Evolutionary conservation across 2,113 vertebrate species (phyloP).

Genomic region (Neolamprologus sp.): DNA sequence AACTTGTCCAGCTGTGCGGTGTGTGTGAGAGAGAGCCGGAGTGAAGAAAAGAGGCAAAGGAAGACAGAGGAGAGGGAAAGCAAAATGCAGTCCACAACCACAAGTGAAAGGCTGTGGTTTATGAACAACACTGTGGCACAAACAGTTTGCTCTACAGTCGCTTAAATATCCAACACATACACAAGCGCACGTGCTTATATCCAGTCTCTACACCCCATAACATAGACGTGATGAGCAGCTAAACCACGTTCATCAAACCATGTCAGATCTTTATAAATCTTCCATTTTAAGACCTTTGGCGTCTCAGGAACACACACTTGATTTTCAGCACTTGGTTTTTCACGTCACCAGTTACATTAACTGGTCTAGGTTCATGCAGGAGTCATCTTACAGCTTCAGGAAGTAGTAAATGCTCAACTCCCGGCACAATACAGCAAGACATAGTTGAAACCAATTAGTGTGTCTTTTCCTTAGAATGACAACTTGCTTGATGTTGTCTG

Average conservation of each 20-base stretch:
- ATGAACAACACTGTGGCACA: constrained; percentile 37
- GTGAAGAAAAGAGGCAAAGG: not conserved
- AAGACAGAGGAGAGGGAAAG: not conserved
- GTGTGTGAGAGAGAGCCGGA: not conserved
- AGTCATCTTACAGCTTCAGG: not conserved
- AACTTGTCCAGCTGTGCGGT: constrained; percentile 42
- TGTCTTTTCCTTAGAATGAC: not conserved
- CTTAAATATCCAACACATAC: constrained; percentile 17
- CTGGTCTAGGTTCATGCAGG: not conserved
- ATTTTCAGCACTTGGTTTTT: not conserved
- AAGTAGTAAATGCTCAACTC: not conserved
- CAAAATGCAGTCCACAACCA: constrained; percentile 46
- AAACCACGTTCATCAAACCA: constrained; percentile 3
- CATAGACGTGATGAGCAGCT: not conserved
- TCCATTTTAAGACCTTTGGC: not conserved
- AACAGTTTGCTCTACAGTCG: constrained; percentile 16
- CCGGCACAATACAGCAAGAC: not conserved
- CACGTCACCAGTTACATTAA: not conserved
- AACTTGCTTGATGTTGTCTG: not conserved
- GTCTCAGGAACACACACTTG: not conserved
- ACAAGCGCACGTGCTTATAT: not conserved
- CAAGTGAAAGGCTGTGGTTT: constrained; percentile 39
- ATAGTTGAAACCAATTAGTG: not conserved
- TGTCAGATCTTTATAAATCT: constrained; percentile 2
- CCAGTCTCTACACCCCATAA: not conserved